Conservation (phyloP, 2,797 vertebrate genomes). For the Eulemur rubriventer region DNA sequence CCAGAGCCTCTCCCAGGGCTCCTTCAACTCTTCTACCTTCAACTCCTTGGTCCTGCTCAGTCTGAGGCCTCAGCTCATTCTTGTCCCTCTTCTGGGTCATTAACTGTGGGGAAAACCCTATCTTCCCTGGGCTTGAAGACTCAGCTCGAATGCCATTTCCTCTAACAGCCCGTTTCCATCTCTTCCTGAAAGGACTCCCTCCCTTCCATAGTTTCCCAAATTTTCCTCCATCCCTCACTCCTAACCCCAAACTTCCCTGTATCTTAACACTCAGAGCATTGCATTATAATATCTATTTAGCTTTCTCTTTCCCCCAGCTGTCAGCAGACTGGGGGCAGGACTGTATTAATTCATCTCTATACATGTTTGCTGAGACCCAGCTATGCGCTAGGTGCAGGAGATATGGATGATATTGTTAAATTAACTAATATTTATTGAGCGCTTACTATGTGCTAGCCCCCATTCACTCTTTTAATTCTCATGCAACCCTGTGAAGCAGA, state of each 20-base stretch:
- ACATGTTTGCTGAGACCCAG: background rate
- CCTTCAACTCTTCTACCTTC: background rate
- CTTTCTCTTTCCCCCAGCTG: background rate
- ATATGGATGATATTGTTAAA: background rate
- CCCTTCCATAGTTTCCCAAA: background rate
- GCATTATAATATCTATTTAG: background rate
- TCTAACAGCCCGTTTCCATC: background rate
- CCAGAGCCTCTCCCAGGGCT: background rate
- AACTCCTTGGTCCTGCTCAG: background rate
- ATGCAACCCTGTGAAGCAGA: background rate
- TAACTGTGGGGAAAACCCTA: background rate
- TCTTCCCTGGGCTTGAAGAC: background rate
- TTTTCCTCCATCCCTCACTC: background rate
- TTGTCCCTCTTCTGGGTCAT: background rate
- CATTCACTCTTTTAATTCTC: background rate
- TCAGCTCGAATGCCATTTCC: background rate
- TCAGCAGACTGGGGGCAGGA: background rate
- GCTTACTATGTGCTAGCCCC: background rate
- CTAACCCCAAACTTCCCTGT: background rate
- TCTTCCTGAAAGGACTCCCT: background rate
- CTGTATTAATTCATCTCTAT: background rate
- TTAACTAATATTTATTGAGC: background rate
- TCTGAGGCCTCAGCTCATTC: background rate
- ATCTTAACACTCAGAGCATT: background rate
- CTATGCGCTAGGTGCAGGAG: background rate